A percentile compares a stretch with the other conserved stretches of the same genome.
Evolutionary conservation across 2,797 vertebrate genomes (phyloP).

Genomic region (Premnoplex brunnescens): DNA sequence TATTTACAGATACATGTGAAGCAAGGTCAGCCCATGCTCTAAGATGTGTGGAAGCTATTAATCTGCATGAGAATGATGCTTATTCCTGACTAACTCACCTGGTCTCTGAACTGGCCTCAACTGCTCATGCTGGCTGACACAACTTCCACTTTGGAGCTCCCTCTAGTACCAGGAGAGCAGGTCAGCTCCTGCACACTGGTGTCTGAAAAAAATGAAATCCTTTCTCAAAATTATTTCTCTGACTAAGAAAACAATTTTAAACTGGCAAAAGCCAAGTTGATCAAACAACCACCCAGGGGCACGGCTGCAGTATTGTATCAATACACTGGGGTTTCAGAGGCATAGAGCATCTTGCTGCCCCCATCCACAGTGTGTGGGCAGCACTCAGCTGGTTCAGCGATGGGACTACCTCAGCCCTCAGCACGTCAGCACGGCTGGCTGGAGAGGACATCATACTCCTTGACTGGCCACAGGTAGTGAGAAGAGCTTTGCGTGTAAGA

Average conservation of each 20-base stretch:
- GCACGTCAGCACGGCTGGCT: fast-evolving
- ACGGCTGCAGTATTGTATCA: not conserved
- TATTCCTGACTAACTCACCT: not conserved
- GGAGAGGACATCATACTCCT: not conserved
- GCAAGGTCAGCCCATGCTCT: not conserved
- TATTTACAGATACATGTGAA: not conserved
- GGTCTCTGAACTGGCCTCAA: not conserved
- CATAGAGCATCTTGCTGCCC: not conserved
- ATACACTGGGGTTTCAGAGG: not conserved
- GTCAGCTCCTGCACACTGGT: fast-evolving
- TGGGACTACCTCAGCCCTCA: not conserved
- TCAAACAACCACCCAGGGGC: not conserved
- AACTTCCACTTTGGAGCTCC: not conserved
- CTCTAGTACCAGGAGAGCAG: not conserved
- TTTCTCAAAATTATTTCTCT: not conserved
- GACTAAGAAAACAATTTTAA: not conserved
- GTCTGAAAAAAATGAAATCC: not conserved
- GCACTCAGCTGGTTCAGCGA: fast-evolving
- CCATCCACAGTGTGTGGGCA: not conserved
- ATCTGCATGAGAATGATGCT: not conserved
- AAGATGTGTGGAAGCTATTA: not conserved
- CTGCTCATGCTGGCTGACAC: not conserved
- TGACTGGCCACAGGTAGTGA: not conserved
- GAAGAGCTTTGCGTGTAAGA: not conserved
- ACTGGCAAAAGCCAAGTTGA: not conserved